Evolutionary conservation across 2,113 vertebrate genomes (phyloP).

Genomic region (Oenanthe oenanthe): DNA sequence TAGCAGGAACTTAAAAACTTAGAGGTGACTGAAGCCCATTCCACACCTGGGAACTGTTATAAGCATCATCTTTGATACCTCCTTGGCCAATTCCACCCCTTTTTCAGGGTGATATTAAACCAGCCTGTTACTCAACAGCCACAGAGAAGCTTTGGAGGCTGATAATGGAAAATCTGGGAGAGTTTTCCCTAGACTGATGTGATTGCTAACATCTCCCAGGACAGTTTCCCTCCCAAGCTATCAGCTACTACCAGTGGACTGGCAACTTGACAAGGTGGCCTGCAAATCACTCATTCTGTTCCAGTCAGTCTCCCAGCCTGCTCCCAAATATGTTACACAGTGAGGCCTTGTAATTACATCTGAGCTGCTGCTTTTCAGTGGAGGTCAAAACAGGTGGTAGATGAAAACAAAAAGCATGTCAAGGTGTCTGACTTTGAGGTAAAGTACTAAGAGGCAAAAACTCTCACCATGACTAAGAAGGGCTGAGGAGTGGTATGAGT

Average conservation of each 20-base stretch:
- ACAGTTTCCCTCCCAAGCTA: not conserved
- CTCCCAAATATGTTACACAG: not conserved
- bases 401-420: fast-evolving
- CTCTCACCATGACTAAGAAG: not conserved
- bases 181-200: not conserved
- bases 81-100: not conserved
- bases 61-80: not conserved
- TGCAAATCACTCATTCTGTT: not conserved
- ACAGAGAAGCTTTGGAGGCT: not conserved
- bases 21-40: not conserved
- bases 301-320: not conserved
- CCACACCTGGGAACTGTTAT: fast-evolving
- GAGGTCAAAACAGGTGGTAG: not conserved
- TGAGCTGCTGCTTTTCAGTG: not conserved
- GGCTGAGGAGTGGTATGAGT: not conserved
- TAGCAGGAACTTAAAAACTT: not conserved
- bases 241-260: not conserved
- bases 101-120: not conserved
- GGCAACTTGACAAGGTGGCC: not conserved
- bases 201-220: not conserved
- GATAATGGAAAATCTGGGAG: not conserved
- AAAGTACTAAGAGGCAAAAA: not conserved
- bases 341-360: fast-evolving
- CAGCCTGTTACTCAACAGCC: not conserved
- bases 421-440: not conserved